Evolutionary conservation across 2,888 invertebrate genomes (phyloP).

Genomic region (Hetaerina titia): DNA sequence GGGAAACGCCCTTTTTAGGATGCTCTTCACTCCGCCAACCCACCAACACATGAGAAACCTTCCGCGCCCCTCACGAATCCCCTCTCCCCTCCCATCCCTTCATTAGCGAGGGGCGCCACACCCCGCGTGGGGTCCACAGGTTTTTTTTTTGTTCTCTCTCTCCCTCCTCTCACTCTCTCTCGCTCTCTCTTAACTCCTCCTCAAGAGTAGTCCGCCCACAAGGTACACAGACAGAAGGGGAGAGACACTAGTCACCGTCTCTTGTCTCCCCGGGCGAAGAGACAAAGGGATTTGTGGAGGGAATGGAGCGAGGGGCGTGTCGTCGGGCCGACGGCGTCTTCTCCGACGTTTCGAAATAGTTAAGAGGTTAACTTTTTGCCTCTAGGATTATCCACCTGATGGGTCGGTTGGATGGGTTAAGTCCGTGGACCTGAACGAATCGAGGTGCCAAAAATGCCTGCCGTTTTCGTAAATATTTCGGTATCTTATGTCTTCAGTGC

Average conservation of each 20-base stretch:
- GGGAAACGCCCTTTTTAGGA: neutral
- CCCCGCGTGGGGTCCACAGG: slow-evolving; percentile 2
- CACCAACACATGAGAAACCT: neutral
- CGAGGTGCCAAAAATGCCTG: too few relatives aligned
- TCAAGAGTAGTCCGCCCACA: neutral
- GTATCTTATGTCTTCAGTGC: too few relatives aligned
- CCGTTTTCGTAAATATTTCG: too few relatives aligned
- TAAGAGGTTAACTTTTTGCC: too few relatives aligned
- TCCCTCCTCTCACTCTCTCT: neutral
- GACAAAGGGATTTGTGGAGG: too few relatives aligned
- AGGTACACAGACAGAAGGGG: neutral
- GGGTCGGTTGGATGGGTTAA: too few relatives aligned
- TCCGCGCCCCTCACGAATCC: neutral
- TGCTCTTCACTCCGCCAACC: neutral
- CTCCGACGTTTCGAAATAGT: too few relatives aligned
- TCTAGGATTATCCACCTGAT: too few relatives aligned
- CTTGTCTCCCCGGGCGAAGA: neutral
- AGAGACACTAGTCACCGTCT: neutral
- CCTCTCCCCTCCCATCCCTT: neutral
- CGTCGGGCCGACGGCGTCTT: too few relatives aligned
- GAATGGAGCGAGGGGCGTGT: too few relatives aligned
- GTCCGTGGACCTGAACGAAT: too few relatives aligned
- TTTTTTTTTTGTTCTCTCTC: neutral
- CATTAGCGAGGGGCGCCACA: slow-evolving; percentile 24
- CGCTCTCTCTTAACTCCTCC: neutral